A percentile compares a stretch with the other conserved stretches of the same genome.
These are phyloP conservation scores for Canis aureus DNA, from an alignment of 2,113 vertebrate species.

Conservation along the genomic window DNA sequence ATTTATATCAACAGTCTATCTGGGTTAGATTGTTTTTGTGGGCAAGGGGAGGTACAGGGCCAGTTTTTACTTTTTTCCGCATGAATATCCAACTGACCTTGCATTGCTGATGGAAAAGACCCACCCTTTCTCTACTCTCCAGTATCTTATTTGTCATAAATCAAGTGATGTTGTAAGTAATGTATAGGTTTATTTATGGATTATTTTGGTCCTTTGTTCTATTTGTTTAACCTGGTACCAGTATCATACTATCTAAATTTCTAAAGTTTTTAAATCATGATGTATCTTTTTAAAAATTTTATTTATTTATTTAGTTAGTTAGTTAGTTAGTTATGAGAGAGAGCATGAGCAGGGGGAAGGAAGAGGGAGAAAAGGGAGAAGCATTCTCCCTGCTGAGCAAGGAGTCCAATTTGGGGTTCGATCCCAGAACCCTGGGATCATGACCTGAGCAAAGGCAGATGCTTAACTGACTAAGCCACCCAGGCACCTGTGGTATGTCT, in stretches of 20 bases:
- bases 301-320: too few relatives aligned
- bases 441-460: too few relatives aligned
- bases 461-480: too few relatives aligned
- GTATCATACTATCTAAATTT: slow-evolving; percentile 3
- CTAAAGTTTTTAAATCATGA: neutral
- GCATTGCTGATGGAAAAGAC: neutral
- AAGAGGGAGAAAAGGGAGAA: too few relatives aligned
- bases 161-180: neutral
- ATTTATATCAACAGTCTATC: neutral
- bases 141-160: neutral
- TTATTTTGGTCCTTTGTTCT: neutral
- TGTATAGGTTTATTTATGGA: neutral
- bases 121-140: neutral
- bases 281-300: too few relatives aligned
- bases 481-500: neutral
- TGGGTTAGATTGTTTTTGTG: neutral
- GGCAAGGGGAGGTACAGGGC: neutral
- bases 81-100: neutral
- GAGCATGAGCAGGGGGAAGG: too few relatives aligned
- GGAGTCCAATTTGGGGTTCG: too few relatives aligned
- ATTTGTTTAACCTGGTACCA: neutral
- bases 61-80: neutral
- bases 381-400: too few relatives aligned
- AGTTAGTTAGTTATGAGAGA: too few relatives aligned
- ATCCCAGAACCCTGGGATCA: too few relatives aligned